Evolutionary conservation across 2,113 vertebrate species (phyloP).

Genomic region (Arothron firmamentum): DNA sequence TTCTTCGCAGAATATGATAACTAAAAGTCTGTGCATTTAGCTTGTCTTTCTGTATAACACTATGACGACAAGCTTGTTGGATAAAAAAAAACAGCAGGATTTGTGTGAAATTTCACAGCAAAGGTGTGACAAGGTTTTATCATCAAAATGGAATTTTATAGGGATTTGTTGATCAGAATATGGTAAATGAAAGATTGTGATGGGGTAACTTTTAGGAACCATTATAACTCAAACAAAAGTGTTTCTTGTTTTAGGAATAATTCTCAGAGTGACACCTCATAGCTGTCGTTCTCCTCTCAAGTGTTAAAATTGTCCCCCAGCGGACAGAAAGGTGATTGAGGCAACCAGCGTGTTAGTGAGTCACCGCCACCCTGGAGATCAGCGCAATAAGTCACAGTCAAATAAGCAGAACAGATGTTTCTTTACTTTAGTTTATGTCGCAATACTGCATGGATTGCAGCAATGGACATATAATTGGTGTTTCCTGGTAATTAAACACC

Average conservation of each 20-base stretch:
- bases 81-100: background rate
- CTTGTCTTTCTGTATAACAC: too few relatives aligned
- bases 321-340: conserved; percentile 13
- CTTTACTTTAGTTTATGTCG: background rate
- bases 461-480: background rate
- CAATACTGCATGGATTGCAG: conserved; percentile 8
- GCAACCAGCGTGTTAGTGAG: conserved; percentile 39
- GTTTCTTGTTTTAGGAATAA: conserved; percentile 1
- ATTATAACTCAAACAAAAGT: background rate
- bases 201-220: background rate
- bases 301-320: conserved; percentile 8
- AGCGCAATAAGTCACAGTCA: background rate
- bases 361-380: conserved; percentile 25
- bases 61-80: too few relatives aligned
- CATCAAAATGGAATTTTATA: background rate
- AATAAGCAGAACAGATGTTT: background rate
- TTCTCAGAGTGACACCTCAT: conserved; percentile 38
- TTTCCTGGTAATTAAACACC: conserved; percentile 19
- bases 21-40: too few relatives aligned
- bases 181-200: background rate
- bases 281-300: conserved; percentile 12
- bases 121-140: conserved; percentile 21
- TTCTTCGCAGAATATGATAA: too few relatives aligned
- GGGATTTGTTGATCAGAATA: background rate
- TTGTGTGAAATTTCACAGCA: conserved; percentile 47